Percentiles rank a stretch among this genome's conserved stretches.
Conservation (phyloP, 2,113 vertebrate genomes). For the Oncorhynchus tshawytscha region DNA sequence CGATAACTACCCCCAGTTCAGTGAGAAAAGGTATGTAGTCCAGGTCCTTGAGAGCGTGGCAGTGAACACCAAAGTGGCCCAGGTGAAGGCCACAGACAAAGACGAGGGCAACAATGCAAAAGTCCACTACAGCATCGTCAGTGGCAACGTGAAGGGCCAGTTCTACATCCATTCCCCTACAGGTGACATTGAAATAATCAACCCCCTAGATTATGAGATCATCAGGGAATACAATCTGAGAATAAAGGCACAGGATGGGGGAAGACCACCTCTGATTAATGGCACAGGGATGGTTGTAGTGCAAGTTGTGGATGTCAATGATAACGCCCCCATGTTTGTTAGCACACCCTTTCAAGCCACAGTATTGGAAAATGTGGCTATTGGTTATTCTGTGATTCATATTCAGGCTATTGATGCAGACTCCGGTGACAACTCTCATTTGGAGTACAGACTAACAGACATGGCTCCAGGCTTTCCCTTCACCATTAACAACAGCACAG, state of each 20-base stretch:
- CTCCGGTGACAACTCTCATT: constrained; percentile 79
- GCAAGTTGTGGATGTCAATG: constrained; percentile 85
- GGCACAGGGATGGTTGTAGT: constrained; percentile 83
- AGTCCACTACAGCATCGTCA: constrained; percentile 86
- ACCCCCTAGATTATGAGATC: constrained; percentile 84
- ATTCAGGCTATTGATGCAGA: constrained; percentile 87
- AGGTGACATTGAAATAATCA: constrained; percentile 81
- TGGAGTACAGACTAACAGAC: constrained; percentile 81
- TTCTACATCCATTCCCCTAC: constrained; percentile 85
- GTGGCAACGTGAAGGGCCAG: constrained; percentile 85
- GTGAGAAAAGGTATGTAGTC: constrained; percentile 82
- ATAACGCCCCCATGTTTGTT: constrained; percentile 87
- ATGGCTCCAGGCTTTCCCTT: constrained; percentile 74
- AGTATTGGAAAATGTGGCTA: constrained; percentile 81
- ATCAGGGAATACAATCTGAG: constrained; percentile 83
- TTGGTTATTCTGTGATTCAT: constrained; percentile 83
- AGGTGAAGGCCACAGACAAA: constrained; percentile 80
- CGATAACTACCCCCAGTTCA: constrained; percentile 87
- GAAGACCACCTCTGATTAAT: constrained; percentile 84
- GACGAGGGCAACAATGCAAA: constrained; percentile 84
- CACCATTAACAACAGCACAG: constrained; percentile 83
- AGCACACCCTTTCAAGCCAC: constrained; percentile 88
- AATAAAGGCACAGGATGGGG: constrained; percentile 87
- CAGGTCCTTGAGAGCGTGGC: constrained; percentile 80
- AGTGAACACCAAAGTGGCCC: constrained; percentile 77